Evolutionary conservation across 2,888 invertebrate species (phyloP).

Genomic region (Protonemura montana): DNA sequence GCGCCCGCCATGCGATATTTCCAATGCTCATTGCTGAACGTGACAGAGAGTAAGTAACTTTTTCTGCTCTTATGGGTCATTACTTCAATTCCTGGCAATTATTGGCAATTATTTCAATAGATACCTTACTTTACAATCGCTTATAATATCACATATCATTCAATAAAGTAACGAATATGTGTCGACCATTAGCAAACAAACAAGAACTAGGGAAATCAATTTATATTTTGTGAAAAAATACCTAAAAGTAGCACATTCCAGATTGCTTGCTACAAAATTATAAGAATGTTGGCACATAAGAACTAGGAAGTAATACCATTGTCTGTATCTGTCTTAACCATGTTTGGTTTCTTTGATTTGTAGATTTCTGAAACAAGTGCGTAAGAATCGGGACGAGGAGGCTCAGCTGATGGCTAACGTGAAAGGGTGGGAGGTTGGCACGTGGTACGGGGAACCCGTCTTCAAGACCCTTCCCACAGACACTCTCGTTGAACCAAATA

Average conservation of each 20-base stretch:
- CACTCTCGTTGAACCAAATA: conserved; percentile 68
- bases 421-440: conserved; percentile 91
- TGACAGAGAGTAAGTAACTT: conserved; percentile 73
- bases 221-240: too few species aligned
- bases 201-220: too few species aligned
- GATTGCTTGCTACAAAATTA: too few species aligned
- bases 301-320: not conserved
- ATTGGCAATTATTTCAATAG: too few species aligned
- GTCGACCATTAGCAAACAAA: too few species aligned
- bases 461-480: conserved; percentile 75
- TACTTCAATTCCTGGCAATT: too few species aligned
- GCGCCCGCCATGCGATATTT: conserved; percentile 76
- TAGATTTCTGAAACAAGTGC: conserved; percentile 75
- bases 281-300: not conserved
- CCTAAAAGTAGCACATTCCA: too few species aligned
- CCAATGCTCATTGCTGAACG: conserved; percentile 84
- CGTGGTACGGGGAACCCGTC: conserved; percentile 83
- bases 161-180: too few species aligned
- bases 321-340: conserved; percentile 1
- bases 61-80: too few species aligned
- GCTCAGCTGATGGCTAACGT: conserved; percentile 87
- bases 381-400: conserved; percentile 84
- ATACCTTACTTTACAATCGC: too few species aligned
- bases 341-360: conserved; percentile 38
- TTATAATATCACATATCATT: too few species aligned